Percentiles rank a stretch among this genome's conserved stretches.
These are phyloP conservation scores for Platysternon megacephalum DNA, from an alignment of 2,113 vertebrate species.

Conservation along the genomic window DNA sequence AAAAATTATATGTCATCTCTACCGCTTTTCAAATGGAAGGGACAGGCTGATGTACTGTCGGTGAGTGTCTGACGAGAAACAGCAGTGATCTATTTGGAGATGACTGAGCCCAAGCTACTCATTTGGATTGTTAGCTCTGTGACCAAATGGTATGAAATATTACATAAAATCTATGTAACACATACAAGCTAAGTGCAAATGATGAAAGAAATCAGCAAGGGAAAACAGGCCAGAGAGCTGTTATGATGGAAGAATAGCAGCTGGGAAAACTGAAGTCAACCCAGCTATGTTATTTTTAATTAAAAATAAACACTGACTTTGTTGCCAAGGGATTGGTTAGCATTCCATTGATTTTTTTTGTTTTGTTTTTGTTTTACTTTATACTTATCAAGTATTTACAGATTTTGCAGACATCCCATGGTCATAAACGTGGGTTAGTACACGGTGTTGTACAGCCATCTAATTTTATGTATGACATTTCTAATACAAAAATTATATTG, in stretches of 20 bases:
- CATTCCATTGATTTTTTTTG: conserved; percentile 67
- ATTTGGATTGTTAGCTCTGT: conserved; percentile 35
- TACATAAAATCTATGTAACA: conserved; percentile 51
- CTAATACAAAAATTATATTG: background rate
- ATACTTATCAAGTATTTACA: conserved; percentile 64
- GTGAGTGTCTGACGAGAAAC: background rate
- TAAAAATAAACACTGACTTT: conserved; percentile 79
- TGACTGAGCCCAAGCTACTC: conserved; percentile 24
- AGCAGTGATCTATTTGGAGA: background rate
- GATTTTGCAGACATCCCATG: conserved; percentile 41
- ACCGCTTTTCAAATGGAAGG: conserved; percentile 16
- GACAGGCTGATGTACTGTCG: background rate
- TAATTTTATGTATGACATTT: background rate
- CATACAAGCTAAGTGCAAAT: conserved; percentile 54
- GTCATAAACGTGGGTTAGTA: conserved; percentile 13
- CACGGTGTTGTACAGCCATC: background rate
- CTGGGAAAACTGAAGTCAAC: conserved; percentile 75
- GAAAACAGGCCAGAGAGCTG: conserved; percentile 61
- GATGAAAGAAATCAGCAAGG: conserved; percentile 71
- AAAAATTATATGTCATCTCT: conserved; percentile 17
- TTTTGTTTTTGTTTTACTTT: conserved; percentile 55
- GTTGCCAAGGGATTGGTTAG: conserved; percentile 76
- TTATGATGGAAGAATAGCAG: conserved; percentile 63
- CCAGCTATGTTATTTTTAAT: conserved; percentile 78
- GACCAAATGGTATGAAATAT: conserved; percentile 63